A percentile compares a stretch with the other conserved stretches of the same genome.
Evolutionary conservation across 2,113 vertebrate species (phyloP).

Genomic region (Mugil cephalus): DNA sequence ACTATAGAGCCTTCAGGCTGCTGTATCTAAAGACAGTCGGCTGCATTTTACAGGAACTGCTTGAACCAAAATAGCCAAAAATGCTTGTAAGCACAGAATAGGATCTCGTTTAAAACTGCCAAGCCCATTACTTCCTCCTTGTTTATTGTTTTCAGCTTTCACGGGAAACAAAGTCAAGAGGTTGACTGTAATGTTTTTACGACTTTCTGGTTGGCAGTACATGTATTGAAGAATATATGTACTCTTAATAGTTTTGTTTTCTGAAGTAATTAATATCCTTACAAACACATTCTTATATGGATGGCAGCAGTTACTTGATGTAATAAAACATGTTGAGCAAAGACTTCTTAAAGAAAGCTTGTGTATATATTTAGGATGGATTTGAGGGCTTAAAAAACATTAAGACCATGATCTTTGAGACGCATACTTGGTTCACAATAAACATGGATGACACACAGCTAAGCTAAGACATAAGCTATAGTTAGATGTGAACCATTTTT

Average conservation of each 20-base stretch:
- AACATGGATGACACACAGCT: slow-evolving; percentile 8
- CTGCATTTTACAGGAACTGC: no score
- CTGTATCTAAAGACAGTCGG: no score
- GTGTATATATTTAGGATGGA: neutral
- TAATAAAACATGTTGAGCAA: no score
- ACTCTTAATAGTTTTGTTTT: no score
- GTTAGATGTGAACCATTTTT: slow-evolving; percentile 36
- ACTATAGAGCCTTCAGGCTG: no score
- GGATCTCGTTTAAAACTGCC: neutral
- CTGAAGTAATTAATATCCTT: no score
- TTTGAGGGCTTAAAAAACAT: neutral
- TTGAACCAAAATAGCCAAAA: no score
- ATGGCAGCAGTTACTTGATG: neutral
- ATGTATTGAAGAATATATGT: neutral
- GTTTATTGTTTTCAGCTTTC: neutral
- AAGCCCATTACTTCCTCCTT: neutral
- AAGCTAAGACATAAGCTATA: slow-evolving; percentile 43
- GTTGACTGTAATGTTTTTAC: neutral
- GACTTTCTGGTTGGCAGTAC: neutral
- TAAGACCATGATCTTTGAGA: neutral
- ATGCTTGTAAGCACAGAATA: no score
- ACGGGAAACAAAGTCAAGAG: neutral
- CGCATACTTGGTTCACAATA: slow-evolving; percentile 3
- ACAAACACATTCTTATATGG: neutral
- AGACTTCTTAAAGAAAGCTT: no score